phyloP scores from a whole-genome alignment of 2,797 vertebrate species.

The Decapterus maruadsi region DNA sequence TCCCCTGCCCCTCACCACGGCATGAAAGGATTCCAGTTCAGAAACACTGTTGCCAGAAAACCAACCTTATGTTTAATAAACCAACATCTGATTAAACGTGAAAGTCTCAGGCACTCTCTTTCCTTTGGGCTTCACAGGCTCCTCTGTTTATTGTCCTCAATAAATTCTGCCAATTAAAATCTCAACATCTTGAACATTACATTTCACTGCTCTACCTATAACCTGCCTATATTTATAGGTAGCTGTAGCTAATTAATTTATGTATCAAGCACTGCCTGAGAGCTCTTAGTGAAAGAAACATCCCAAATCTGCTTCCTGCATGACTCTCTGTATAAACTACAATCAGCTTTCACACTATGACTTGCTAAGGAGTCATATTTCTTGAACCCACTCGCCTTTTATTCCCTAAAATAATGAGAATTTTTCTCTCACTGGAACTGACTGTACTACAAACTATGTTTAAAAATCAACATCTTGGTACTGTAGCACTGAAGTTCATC shows the following conservation, averaged over 20 bases:
- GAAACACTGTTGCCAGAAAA: background rate
- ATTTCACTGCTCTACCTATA: background rate
- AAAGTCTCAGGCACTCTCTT: background rate
- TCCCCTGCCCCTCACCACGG: background rate
- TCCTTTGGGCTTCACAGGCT: background rate
- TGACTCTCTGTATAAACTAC: background rate
- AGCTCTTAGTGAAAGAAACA: background rate
- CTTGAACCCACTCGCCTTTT: background rate
- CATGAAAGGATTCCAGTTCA: background rate
- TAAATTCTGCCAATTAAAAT: background rate
- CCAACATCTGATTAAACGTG: background rate
- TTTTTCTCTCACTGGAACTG: background rate
- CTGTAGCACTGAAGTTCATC: background rate
- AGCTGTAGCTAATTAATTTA: background rate
- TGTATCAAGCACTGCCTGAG: background rate
- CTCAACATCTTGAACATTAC: background rate
- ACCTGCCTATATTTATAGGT: background rate
- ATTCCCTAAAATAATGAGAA: too few relatives aligned
- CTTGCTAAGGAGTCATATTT: background rate
- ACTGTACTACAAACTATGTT: background rate
- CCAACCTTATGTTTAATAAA: background rate
- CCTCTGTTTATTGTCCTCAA: background rate
- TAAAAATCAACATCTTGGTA: background rate
- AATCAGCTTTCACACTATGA: background rate
- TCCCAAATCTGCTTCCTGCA: background rate